Percentiles rank a stretch among this genome's conserved stretches.
Evolutionary conservation across 2,113 vertebrate species (phyloP).

Genomic region (Zosterops hypoxanthus): DNA sequence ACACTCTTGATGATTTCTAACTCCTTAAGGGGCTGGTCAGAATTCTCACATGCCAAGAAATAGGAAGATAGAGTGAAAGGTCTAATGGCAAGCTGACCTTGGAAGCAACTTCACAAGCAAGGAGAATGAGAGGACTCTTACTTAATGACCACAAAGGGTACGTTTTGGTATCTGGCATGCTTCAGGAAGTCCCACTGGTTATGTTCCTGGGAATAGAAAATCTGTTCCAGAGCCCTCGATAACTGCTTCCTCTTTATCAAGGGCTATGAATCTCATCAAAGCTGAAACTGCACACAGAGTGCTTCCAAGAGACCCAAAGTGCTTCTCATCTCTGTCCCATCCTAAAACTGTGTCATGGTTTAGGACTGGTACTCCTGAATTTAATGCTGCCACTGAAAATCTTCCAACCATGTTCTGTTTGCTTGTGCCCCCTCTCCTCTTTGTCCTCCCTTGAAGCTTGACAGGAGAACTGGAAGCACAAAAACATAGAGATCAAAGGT

Average conservation of each 20-base stretch:
- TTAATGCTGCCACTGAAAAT: neutral
- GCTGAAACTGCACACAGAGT: neutral
- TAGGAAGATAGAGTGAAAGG: neutral
- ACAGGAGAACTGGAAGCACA: neutral
- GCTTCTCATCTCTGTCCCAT: neutral
- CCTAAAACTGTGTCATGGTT: neutral
- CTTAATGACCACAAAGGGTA: neutral
- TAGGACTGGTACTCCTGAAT: neutral
- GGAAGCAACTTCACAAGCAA: neutral
- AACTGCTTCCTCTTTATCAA: neutral
- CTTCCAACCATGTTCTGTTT: neutral
- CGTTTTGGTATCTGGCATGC: neutral
- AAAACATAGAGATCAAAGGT: neutral
- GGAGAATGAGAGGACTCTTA: neutral
- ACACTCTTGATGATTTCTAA: neutral
- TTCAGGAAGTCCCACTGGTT: neutral
- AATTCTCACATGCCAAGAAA: neutral
- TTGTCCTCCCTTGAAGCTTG: fast-evolving
- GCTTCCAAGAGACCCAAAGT: neutral
- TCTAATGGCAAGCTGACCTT: neutral
- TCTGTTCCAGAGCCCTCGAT: neutral
- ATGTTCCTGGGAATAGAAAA: neutral
- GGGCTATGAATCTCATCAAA: neutral
- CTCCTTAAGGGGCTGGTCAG: neutral
- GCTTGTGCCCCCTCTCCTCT: neutral